phyloP scores from a whole-genome alignment of 2,113 vertebrate genomes.

The Otocyon megalotis region DNA sequence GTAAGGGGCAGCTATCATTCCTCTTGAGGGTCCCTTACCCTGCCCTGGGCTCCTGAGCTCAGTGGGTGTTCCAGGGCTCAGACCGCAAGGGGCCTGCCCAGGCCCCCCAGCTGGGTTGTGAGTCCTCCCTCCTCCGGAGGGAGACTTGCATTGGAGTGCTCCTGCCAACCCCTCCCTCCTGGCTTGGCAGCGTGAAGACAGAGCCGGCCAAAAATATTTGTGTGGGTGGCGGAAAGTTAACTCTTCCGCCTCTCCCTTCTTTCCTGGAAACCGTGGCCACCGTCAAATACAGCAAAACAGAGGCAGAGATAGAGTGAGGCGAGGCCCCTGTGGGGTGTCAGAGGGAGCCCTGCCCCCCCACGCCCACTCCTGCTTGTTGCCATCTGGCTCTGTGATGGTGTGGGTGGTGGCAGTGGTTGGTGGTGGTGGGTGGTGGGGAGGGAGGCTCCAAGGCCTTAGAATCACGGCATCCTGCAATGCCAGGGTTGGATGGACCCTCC shows the following conservation, averaged over 20 bases:
- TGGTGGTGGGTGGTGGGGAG: not conserved
- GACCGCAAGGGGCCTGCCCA: not conserved
- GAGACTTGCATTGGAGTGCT: slow-evolving; percentile 53
- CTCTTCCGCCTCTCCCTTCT: slow-evolving; percentile 86
- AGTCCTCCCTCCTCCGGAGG: slow-evolving; percentile 45
- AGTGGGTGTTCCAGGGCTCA: not conserved
- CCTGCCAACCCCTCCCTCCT: slow-evolving; percentile 75
- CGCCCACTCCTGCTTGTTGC: slow-evolving; percentile 67
- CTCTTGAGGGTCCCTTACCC: not conserved
- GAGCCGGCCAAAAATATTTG: slow-evolving; percentile 88
- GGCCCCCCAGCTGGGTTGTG: not conserved
- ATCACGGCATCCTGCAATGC: not conserved
- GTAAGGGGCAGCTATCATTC: not conserved
- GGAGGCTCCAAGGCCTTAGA: not conserved
- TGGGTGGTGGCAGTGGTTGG: accelerated
- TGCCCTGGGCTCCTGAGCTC: not conserved
- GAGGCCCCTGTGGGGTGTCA: slow-evolving; percentile 41
- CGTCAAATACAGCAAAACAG: slow-evolving; percentile 83
- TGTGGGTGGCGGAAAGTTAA: slow-evolving; percentile 90
- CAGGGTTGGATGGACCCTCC: not conserved
- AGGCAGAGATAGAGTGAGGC: slow-evolving; percentile 62
- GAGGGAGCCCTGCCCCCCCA: slow-evolving; percentile 55
- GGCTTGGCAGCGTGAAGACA: slow-evolving; percentile 80
- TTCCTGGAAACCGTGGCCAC: slow-evolving; percentile 83
- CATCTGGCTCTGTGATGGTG: slow-evolving; percentile 58